Conservation (phyloP, 2,797 vertebrate genomes). For the Kryptopterus vitreolus region DNA sequence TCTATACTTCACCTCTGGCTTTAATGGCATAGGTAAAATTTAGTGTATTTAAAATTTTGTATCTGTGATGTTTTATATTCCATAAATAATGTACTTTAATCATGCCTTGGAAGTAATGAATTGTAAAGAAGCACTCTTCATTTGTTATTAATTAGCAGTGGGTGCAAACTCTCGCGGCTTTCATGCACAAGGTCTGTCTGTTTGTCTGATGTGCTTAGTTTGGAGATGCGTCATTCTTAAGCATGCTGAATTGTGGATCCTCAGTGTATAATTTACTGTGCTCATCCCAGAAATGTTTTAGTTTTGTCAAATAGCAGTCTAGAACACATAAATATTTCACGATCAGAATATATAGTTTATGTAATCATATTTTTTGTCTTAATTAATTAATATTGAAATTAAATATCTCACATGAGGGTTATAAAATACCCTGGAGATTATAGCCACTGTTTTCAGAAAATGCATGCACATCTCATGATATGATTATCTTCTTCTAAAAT, state of each 20-base stretch:
- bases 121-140: not conserved
- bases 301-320: not conserved
- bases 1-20: too few relatives aligned
- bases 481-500: not conserved
- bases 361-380: not conserved
- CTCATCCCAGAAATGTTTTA: not conserved
- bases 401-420: not conserved
- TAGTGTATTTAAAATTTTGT: not conserved
- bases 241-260: not conserved
- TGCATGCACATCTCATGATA: not conserved
- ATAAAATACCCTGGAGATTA: not conserved
- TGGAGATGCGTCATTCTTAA: not conserved
- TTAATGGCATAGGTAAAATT: not conserved
- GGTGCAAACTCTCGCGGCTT: not conserved
- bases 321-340: not conserved
- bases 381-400: not conserved
- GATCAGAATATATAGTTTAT: not conserved
- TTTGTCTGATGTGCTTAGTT: not conserved
- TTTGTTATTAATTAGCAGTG: not conserved
- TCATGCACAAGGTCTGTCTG: not conserved
- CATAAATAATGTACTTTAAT: conserved; percentile 1
- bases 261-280: too few relatives aligned
- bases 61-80: not conserved
- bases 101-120: not conserved
- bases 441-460: not conserved